A percentile compares a stretch with the other conserved stretches of the same genome.
Conservation (phyloP, 2,797 vertebrate species). For the Siniperca undulata region DNA sequence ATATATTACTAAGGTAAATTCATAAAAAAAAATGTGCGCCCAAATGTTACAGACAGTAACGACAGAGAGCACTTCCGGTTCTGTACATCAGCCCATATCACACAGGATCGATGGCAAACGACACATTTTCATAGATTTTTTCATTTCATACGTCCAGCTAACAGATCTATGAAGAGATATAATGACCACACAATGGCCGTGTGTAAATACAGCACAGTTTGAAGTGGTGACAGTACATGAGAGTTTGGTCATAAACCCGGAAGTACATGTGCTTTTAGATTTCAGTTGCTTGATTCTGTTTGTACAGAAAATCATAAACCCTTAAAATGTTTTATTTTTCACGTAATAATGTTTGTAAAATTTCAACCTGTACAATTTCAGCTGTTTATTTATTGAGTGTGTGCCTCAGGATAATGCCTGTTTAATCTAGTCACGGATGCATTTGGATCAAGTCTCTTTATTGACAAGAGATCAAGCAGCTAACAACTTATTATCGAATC, state of each 20-base stretch:
- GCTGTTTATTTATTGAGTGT: too few species aligned
- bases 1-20: not conserved
- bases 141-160: not conserved
- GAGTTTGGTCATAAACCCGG: not conserved
- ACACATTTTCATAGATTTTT: not conserved
- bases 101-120: not conserved
- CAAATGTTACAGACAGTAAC: not conserved
- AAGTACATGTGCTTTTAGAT: not conserved
- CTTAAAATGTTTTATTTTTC: not conserved
- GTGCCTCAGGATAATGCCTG: not conserved
- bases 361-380: not conserved
- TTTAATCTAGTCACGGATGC: not conserved
- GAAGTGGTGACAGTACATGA: too few species aligned
- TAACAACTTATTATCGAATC: too few species aligned
- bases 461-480: too few species aligned
- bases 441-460: not conserved
- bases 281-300: too few species aligned
- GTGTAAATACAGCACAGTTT: not conserved
- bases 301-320: not conserved
- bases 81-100: too few species aligned
- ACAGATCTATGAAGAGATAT: not conserved
- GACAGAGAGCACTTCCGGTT: conserved; percentile 44
- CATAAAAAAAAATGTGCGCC: not conserved
- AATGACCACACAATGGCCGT: not conserved
- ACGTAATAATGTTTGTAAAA: not conserved